Conservation (phyloP, 2,797 vertebrate species). For the Spondyliosoma cantharus region DNA sequence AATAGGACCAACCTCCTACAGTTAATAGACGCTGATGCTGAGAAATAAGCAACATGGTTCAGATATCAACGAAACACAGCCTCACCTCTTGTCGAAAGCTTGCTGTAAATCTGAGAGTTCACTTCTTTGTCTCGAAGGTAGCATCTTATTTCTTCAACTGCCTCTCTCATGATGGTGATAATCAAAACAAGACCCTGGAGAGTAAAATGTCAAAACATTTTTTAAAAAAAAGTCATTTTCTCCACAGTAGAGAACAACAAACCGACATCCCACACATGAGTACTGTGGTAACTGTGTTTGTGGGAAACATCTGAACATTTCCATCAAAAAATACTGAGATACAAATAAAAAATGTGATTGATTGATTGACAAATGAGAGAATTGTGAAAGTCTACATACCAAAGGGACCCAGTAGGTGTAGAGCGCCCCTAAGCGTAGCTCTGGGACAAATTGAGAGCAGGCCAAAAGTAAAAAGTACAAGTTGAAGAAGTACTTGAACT, state of each 20-base stretch:
- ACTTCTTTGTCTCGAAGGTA: conserved; percentile 97
- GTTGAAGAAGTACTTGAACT: conserved; percentile 99
- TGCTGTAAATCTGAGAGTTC: conserved; percentile 99
- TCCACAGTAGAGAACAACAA: neutral
- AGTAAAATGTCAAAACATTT: conserved; percentile 24
- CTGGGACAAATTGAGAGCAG: conserved; percentile 97
- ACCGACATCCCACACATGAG: neutral
- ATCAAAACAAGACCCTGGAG: conserved; percentile 93
- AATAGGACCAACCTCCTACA: conserved; percentile 72
- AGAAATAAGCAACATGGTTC: conserved; percentile 48
- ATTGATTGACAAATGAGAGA: conserved; percentile 10
- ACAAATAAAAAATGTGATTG: neutral
- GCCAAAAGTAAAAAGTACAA: conserved; percentile 96
- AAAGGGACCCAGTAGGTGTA: conserved; percentile 99
- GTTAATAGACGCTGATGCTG: conserved; percentile 65
- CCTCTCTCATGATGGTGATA: conserved; percentile 95
- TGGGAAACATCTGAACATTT: neutral
- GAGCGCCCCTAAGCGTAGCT: conserved; percentile 93
- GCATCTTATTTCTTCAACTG: conserved; percentile 95
- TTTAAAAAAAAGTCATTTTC: neutral
- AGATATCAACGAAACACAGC: conserved; percentile 29
- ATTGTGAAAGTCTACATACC: conserved; percentile 83
- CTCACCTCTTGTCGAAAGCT: conserved; percentile 95
- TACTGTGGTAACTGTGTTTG: neutral
- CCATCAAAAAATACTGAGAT: neutral